These are phyloP conservation scores for Prosopocoilus inquinatus DNA, from an alignment of 2,888 invertebrate genomes.

Conservation along the genomic window DNA sequence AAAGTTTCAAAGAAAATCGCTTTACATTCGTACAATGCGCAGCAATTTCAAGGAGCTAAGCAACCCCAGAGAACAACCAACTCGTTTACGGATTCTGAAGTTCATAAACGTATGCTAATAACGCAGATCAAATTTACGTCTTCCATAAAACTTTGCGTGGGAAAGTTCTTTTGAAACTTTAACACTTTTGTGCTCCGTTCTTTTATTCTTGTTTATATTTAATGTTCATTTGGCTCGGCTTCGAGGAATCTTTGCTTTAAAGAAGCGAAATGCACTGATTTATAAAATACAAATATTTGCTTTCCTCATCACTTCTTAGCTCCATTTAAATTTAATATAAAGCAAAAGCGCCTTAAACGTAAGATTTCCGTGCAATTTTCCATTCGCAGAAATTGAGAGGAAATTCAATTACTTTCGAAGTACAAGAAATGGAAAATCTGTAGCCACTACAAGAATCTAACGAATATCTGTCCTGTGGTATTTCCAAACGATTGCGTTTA, in stretches of 20 bases:
- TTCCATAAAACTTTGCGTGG: constrained; percentile 31
- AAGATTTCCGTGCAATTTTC: too few species aligned
- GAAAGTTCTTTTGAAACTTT: constrained; percentile 28
- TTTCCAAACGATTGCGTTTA: too few species aligned
- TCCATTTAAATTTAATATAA: too few species aligned
- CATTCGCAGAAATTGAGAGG: too few species aligned
- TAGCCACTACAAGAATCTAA: too few species aligned
- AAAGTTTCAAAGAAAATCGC: constrained; percentile 16
- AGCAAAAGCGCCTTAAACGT: too few species aligned
- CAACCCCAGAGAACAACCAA: constrained; percentile 27
- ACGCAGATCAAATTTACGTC: constrained; percentile 33
- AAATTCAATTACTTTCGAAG: too few species aligned
- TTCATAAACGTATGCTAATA: constrained; percentile 36
- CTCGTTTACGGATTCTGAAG: constrained; percentile 34
- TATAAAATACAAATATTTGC: too few species aligned
- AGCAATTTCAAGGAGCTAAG: constrained; percentile 28
- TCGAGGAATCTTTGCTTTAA: constrained; percentile 13
- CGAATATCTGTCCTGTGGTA: too few species aligned
- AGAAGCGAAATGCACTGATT: constrained; percentile 3
- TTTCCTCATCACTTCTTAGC: too few species aligned
- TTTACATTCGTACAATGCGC: constrained; percentile 32
- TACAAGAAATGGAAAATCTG: too few species aligned
- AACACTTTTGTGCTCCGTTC: constrained; percentile 27
- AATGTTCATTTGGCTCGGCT: constrained; percentile 28
- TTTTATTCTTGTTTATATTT: constrained; percentile 29